Base-by-base conservation (phyloP, 2,888 invertebrate genomes). In the Steromphala cineraria region DNA sequence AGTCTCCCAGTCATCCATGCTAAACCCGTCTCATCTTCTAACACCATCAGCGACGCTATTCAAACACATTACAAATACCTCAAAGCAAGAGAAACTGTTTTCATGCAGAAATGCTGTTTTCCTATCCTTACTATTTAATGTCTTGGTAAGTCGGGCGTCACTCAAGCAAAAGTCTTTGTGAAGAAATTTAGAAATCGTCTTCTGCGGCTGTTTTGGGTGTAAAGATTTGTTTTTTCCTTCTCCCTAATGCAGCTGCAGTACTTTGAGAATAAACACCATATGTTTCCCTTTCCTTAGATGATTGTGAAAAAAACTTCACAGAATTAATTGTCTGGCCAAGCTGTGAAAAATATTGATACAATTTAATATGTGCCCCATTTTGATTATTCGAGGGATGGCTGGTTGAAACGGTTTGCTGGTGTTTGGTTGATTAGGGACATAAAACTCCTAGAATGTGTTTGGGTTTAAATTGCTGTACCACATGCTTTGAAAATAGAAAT, bases 341-440 rank as follows among this genome's bases (percentile, higher is more conserved):
- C 62, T 62, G 62, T 28, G 62, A 62, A 62, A 62, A 62, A 62
- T 62, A 62, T 62, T 62, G 62, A 24, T 28, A 62, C 62, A 62
- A 62, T 62, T 62, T 62, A 28, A 62, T n/a, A n/a, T 62, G 62
- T 62, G 28, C 28, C 46, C 24, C 62, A 17, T 62, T 62, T 24
- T 13, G 62, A 62, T 62, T 62, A 28, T 2, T 28, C 28, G 24
- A 62, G 28, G 62, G 46, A 46, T 46, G 46, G 46, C 46, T 46
- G 46, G 10, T 10, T 46, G 46, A 46, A 46, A 46, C 46, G 46
- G 46, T 46, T 46, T 46, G 46, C 46, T 46, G 46, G 46, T 46
- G 46, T 46, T 5, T 46, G 46, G 46, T 46, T 46, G 13, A 46
- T 46, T 46, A 10, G 56, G 19, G 56, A 62, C 62, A 62, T 62